Conservation (phyloP, 2,113 vertebrate genomes). For the Tetrao urogallus region DNA sequence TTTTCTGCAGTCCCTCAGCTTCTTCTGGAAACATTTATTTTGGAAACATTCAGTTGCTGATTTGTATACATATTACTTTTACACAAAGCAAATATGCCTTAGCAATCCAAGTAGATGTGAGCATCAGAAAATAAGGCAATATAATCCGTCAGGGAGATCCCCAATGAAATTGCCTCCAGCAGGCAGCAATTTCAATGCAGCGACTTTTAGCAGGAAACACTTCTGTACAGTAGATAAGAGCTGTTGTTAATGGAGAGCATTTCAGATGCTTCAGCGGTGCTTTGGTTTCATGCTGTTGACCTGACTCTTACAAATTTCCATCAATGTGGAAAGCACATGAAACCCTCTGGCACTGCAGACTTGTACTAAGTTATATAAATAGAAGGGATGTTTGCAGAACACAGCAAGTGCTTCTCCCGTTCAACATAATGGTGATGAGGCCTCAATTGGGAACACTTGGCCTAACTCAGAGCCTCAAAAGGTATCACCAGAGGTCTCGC, state of each 20-base stretch:
- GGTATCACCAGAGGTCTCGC: not conserved
- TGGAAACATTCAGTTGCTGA: not conserved
- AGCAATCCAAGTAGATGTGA: not conserved
- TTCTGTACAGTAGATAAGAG: not conserved
- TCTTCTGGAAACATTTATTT: not conserved
- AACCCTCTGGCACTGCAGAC: not conserved
- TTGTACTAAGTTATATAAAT: not conserved
- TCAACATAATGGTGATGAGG: not conserved
- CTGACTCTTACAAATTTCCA: not conserved
- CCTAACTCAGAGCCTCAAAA: not conserved
- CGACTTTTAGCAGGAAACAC: not conserved
- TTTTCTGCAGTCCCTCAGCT: not conserved
- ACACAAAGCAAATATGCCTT: not conserved
- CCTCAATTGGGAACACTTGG: rapidly evolving
- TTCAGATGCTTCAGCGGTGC: not conserved
- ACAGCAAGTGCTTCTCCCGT: not conserved
- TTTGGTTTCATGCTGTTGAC: not conserved
- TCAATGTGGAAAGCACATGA: not conserved
- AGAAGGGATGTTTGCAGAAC: not conserved
- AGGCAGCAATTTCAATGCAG: not conserved
- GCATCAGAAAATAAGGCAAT: not conserved
- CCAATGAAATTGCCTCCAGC: not conserved
- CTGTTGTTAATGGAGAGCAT: not conserved
- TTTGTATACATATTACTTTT: not conserved
- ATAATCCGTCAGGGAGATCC: not conserved